A percentile compares a stretch with the other conserved stretches of the same genome.
Conservation (phyloP, 2,888 invertebrate species). For the Epiblema foenella region DNA sequence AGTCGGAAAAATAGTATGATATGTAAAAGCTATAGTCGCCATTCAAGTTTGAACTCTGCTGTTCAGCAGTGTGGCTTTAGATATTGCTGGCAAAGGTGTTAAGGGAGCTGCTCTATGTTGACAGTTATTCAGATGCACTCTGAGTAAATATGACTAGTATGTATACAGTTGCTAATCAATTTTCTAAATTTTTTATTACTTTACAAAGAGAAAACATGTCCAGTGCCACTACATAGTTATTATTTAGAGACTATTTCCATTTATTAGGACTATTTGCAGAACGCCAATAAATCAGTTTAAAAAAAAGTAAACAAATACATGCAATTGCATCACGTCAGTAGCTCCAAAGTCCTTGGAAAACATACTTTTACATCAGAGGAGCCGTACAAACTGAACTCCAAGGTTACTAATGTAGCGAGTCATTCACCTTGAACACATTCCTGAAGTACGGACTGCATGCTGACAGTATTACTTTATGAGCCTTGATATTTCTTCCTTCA, state of each 20-base stretch:
- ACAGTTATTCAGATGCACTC: background rate
- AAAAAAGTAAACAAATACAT: slow-evolving; percentile 35
- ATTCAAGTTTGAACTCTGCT: no score
- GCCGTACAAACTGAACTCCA: slow-evolving; percentile 56
- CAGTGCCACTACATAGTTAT: background rate
- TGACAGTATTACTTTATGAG: slow-evolving; percentile 90
- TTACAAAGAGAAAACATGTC: no score
- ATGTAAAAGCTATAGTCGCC: no score
- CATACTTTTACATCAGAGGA: slow-evolving; percentile 47
- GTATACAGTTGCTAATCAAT: background rate
- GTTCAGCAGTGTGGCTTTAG: no score
- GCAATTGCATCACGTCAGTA: slow-evolving; percentile 35
- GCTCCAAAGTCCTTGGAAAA: slow-evolving; percentile 43
- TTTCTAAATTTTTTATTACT: no score
- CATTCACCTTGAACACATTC: slow-evolving; percentile 89
- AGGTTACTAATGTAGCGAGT: slow-evolving; percentile 81
- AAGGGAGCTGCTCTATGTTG: background rate
- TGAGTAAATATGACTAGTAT: background rate
- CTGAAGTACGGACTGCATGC: slow-evolving; percentile 91
- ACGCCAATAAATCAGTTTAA: slow-evolving; percentile 8
- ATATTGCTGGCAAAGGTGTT: background rate
- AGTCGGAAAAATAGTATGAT: background rate
- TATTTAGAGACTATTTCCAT: background rate
- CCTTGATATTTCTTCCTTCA: slow-evolving; percentile 89
- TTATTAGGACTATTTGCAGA: background rate